Evolutionary conservation across 2,113 vertebrate species (phyloP), one percentile per base, ranked within the genome.

Genomic region (Catagonus wagneri): DNA sequence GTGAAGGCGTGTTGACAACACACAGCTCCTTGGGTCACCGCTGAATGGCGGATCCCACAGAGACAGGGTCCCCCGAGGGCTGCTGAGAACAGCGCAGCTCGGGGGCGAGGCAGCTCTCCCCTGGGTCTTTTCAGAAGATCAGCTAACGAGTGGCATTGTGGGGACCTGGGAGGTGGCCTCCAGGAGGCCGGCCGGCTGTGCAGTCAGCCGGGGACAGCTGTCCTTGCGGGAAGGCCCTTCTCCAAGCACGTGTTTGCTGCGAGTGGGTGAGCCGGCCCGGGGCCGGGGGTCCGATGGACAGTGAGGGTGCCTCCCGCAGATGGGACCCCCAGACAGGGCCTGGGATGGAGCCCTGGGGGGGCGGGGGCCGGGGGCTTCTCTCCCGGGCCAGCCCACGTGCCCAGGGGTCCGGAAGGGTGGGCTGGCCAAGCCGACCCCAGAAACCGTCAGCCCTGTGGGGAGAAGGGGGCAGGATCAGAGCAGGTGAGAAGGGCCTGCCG

Each of bases 1-100:
- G 97, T 93, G 98, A 96, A 78, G 98, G 98, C 98, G 95, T 98
- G 98, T 98, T 98, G 98, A 98, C 98, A 98, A 97, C 98, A 98
- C 98, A 96, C 97, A 88, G 98, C 98, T 96, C 97, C 97, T 98
- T 84, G 97, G 97, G 98, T 98, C 97, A 96, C 96, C 4, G 66
- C 83, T 98, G 98, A 99, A 98, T 98, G 98, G 98, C 86, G 95
- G 97, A 97, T 98, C 98, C 98, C 98, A 83, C 80, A 85, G 98
- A 98, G 98, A 44, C 97, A 4, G 92, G 95, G 97, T 97, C 96
- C 98, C 95, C 54, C 74, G 27, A 36, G 65, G 96, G 34, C 97
- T 97, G 97, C n/a, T 14, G 98, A 11, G 72, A 98, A 96, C 98
- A 96, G 98, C 88, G 1, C 74, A 98, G 88, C 83, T 96, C 39